phyloP scores from a whole-genome alignment of 2,888 invertebrate genomes.

The Drosophila affinis region DNA sequence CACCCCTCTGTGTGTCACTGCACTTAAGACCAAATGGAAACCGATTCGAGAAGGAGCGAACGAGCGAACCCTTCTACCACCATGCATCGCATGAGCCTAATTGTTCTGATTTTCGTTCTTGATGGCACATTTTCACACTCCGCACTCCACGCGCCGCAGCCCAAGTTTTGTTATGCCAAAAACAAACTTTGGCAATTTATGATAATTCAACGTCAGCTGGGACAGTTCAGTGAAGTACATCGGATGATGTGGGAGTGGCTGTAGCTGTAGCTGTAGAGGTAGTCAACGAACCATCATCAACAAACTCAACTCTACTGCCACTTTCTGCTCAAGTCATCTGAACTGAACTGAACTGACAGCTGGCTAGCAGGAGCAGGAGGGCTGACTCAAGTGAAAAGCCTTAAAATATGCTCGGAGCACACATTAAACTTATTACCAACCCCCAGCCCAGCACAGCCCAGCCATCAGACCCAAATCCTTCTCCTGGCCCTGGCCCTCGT shows the following conservation, averaged over 20 bases:
- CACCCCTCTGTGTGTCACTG: slow-evolving; percentile 41
- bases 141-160: slow-evolving; percentile 6
- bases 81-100: slow-evolving; percentile 63
- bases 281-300: slow-evolving; percentile 70
- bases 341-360: slow-evolving; percentile 64
- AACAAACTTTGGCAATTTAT: slow-evolving; percentile 81
- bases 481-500: background rate
- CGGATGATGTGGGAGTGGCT: slow-evolving; percentile 25
- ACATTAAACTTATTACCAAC: slow-evolving; percentile 79
- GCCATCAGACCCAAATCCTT: slow-evolving; percentile 1
- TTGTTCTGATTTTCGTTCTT: slow-evolving; percentile 72
- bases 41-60: background rate
- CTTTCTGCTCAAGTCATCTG: slow-evolving; percentile 41
- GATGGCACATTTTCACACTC: slow-evolving; percentile 68
- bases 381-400: slow-evolving; percentile 51
- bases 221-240: slow-evolving; percentile 74
- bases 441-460: slow-evolving; percentile 15
- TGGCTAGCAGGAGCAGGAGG: slow-evolving; percentile 59
- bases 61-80: slow-evolving; percentile 11
- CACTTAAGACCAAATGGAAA: slow-evolving; percentile 45
- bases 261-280: slow-evolving; percentile 7
- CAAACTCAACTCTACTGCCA: slow-evolving; percentile 42
- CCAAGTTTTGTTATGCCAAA: slow-evolving; percentile 74
- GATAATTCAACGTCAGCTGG: slow-evolving; percentile 82
- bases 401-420: slow-evolving; percentile 73